Evolutionary conservation across 1,140 invertebrate species (phyloP), one percentile per base, ranked within the genome.

Genomic region (Pseudomyrmex sp.): DNA sequence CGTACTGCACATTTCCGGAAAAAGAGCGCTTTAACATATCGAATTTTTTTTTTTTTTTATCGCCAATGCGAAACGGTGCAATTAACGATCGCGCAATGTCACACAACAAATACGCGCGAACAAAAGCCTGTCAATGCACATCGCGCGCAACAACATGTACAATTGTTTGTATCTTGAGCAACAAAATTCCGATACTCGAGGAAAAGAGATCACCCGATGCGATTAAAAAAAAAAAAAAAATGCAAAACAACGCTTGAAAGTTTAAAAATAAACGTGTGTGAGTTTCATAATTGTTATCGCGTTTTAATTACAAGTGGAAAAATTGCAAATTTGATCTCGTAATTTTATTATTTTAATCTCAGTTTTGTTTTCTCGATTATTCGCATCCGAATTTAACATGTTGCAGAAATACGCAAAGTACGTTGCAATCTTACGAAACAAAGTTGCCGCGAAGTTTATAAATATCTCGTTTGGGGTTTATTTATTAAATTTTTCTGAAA

Each of bases 401-500:
- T 10, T 59, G 8, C 9, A 3, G 9, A 13, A 56, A 13, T 13
- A 44, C 18, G 20, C 7, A n/a, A 26, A 15, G n/a, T 23, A 48
- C 48, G 20, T 23, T 18, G 44, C 20, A 9, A 44, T 12, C 5
- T 26, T 18, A 12, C 59, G 23, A 63, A 63, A n/a, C 15, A 62
- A n/a, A 52, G 58, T 9, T 66, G 23, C 23, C 50, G 50, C 4
- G 15, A 46, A 68, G 0, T 56, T 35, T 20, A 44, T 20, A 9
- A 20, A 44, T 8, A 35, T 20, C 15, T 59, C 9, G 35, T 59
- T 58, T 23, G n/a, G 2, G 9, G 18, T 2, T 44, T 18, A 46
- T 26, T 35, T 54, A 61, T 74, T 74, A 23, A 74, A 46, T 54
- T 52, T 65, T 50, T 23, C 26, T 44, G 13, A 66, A 12, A 46